Evolutionary conservation across 35 echinoderm and acorn worm species (phyloP).

Genomic region (Ophioderma brevispina): DNA sequence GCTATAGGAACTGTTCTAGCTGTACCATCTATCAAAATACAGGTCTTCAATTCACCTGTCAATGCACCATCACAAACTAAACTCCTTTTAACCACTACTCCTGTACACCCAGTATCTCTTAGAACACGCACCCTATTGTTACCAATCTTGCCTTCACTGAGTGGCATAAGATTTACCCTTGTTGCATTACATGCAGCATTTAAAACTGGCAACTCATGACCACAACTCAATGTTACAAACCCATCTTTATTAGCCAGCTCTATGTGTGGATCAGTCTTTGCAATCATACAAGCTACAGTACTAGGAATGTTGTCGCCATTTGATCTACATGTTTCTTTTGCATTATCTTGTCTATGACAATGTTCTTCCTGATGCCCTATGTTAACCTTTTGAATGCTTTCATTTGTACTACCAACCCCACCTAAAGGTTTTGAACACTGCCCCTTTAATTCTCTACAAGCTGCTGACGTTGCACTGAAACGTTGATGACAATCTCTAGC

Average conservation of each 20-base stretch:
- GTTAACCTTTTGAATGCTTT: neutral
- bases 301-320: neutral
- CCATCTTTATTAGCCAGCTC: neutral
- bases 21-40: slow-evolving; percentile 56
- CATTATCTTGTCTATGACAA: neutral
- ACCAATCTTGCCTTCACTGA: slow-evolving; percentile 40
- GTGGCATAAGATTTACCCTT: neutral
- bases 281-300: neutral
- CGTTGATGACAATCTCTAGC: neutral
- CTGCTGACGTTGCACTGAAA: neutral
- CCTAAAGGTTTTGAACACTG: too few species aligned
- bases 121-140: slow-evolving; percentile 10
- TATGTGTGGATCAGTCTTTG: neutral
- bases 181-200: neutral
- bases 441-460: too few species aligned
- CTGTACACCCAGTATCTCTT: slow-evolving; percentile 56
- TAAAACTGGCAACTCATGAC: neutral
- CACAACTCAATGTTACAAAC: slow-evolving; percentile 14
- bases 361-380: neutral
- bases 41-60: slow-evolving; percentile 29
- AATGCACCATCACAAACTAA: slow-evolving; percentile 11
- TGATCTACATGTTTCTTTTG: neutral
- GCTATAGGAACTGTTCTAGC: slow-evolving; percentile 25
- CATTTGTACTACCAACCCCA: too few species aligned
- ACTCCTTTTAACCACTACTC: slow-evolving; percentile 20